Base-by-base conservation (phyloP, 2,113 vertebrate genomes). In the Micronisus gabar region DNA sequence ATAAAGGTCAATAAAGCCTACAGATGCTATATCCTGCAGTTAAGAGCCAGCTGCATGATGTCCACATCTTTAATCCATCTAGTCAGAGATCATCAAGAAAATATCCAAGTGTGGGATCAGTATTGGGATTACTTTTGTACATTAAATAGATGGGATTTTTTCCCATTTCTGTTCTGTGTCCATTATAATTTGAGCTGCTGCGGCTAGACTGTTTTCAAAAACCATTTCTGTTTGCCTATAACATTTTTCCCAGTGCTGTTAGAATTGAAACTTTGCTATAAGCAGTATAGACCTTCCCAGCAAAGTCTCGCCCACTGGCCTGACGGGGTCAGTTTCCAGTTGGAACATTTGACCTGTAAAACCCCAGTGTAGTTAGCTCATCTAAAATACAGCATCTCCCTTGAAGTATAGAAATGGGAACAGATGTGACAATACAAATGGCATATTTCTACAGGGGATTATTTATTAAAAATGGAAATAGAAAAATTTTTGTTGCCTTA, bases 51-150 rank as follows among this genome's bases (percentile, higher is more conserved):
- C 93, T 96, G 88, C 81, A 89, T 43, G 40, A 91, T 72, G 26
- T 88, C n/a, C 32, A 18, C 20, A 32, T 88, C 72, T 91, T 93
- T 93, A 78, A 83, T 94, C 81, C 85, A 73, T 86, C 67, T 56
- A 84, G 66, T 83, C 29, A 82, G 67, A 92, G 68, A 87, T 68
- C 72, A 75, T 81, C 81, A 65, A 86, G 83, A 92, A 94, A 95
- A 86, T 82, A 80, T 27, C 83, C 86, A 87, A 25, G 50, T 66
- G 43, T 82, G 45, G 81, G 58, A 93, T 93, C 95, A 81, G 29
- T 50, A 63, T 6, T 80, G 13, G 61, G 53, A 82, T 96, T 94
- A 62, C 40, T 55, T 63, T 75, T 66, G 62, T 84, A 36, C 70
- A 61, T 86, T 88, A 66, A 95, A 81, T 59, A 86, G 59, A 90